phyloP scores from a whole-genome alignment of 2,888 invertebrate species.

The Geophilus truncorum region DNA sequence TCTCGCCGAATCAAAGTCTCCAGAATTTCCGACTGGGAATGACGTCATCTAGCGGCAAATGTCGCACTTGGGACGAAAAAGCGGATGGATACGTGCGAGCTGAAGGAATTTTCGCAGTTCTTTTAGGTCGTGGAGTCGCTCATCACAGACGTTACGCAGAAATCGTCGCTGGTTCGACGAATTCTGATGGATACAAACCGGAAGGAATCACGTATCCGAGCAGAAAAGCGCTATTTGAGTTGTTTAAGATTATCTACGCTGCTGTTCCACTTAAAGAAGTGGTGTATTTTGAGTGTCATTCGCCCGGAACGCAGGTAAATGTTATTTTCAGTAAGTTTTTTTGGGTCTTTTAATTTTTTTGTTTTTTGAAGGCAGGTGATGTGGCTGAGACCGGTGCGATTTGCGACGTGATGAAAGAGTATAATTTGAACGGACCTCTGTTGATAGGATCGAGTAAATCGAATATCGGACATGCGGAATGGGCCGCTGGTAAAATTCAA shows the following conservation, averaged over 20 bases:
- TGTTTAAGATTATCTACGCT: background rate
- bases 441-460: background rate
- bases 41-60: background rate
- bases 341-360: no score
- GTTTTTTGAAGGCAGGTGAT: background rate
- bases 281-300: background rate
- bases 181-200: background rate
- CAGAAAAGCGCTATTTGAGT: background rate
- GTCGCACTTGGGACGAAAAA: background rate
- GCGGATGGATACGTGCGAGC: slow-evolving; percentile 9
- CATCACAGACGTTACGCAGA: background rate
- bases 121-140: background rate
- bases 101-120: slow-evolving; percentile 8
- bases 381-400: background rate
- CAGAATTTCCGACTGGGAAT: background rate
- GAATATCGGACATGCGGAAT: background rate
- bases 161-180: background rate
- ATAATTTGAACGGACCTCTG: background rate
- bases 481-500: background rate
- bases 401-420: background rate
- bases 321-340: background rate
- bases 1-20: slow-evolving; percentile 2
- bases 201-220: slow-evolving; percentile 14
- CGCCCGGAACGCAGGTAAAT: background rate
- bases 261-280: background rate